These are phyloP conservation scores for Mastomys natalensis DNA, from an alignment of 2,113 vertebrate genomes.

Conservation along the genomic window DNA sequence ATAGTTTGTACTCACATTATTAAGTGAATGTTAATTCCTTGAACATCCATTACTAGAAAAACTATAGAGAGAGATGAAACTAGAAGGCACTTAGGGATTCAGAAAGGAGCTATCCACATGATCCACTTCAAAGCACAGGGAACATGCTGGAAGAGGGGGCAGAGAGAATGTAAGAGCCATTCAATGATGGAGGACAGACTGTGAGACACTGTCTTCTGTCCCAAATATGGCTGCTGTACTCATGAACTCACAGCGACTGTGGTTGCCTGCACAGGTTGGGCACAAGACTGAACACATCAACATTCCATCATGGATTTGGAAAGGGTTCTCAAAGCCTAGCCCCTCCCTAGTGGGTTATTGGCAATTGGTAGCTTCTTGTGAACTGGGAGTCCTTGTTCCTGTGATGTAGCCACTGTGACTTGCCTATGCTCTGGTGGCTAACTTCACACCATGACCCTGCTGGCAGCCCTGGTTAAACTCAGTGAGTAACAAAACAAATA, in stretches of 20 bases:
- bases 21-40: not conserved
- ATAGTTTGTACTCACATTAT: not conserved
- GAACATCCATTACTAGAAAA: not conserved
- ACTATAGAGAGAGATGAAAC: not conserved
- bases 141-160: not conserved
- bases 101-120: not conserved
- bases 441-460: not conserved
- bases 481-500: not conserved
- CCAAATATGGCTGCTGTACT: too few species aligned
- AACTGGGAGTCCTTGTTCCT: not conserved
- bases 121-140: not conserved
- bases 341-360: not conserved
- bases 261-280: not conserved
- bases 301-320: not conserved
- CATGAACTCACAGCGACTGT: too few species aligned
- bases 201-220: not conserved
- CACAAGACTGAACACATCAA: not conserved
- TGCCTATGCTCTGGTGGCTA: too few species aligned
- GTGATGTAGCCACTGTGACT: not conserved
- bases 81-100: not conserved
- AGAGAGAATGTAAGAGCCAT: not conserved
- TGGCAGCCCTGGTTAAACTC: not conserved
- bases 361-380: not conserved
- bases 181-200: too few species aligned
- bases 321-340: not conserved